Evolutionary conservation across 2,888 invertebrate species (phyloP).

Genomic region (Eristalis intricaria): DNA sequence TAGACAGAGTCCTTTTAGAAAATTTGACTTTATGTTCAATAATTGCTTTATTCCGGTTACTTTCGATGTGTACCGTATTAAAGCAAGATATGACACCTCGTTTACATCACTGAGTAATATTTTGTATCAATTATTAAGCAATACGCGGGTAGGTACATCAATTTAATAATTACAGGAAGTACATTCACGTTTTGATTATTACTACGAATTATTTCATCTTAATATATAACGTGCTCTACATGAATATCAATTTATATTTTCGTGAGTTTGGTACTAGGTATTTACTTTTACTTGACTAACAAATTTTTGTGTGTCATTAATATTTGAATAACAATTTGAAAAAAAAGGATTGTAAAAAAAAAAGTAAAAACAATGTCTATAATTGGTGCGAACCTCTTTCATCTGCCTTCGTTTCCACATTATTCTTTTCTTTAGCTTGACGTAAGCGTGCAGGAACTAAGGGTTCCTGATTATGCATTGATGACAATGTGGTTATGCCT

Average conservation of each 20-base stretch:
- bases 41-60: too few relatives aligned
- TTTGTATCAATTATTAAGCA: too few relatives aligned
- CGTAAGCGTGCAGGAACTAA: constrained; percentile 84
- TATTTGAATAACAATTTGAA: constrained; percentile 8
- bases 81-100: too few relatives aligned
- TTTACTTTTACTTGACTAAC: constrained; percentile 26
- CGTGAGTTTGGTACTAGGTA: background rate
- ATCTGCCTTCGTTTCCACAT: constrained; percentile 86
- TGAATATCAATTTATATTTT: background rate
- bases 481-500: constrained; percentile 89
- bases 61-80: too few relatives aligned
- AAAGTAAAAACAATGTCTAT: constrained; percentile 52
- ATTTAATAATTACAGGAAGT: background rate
- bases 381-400: constrained; percentile 83
- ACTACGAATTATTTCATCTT: background rate
- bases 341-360: constrained; percentile 23
- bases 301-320: constrained; percentile 19
- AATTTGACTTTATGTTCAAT: too few relatives aligned
- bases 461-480: constrained; percentile 83
- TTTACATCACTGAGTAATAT: too few relatives aligned
- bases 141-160: too few relatives aligned
- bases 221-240: constrained; percentile 24
- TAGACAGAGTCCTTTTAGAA: too few relatives aligned
- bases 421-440: constrained; percentile 85
- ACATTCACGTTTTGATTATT: background rate